phyloP scores from a whole-genome alignment of 2,797 vertebrate species.

The Eospalax fontanierii region DNA sequence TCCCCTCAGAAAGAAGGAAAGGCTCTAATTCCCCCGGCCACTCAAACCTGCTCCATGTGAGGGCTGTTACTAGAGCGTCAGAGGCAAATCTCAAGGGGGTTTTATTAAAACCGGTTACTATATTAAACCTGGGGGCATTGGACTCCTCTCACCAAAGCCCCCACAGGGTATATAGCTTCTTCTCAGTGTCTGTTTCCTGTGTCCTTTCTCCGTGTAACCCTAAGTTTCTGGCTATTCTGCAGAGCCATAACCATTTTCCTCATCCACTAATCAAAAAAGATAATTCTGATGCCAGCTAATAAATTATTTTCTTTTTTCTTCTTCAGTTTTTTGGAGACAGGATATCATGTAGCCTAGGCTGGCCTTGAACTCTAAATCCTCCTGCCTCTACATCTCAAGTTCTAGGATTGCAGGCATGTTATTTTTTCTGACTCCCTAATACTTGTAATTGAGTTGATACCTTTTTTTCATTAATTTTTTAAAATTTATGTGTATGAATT shows the following conservation, averaged over 20 bases:
- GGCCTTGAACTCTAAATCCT: not conserved
- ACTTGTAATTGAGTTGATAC: fast-evolving
- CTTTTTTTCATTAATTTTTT: too few relatives aligned
- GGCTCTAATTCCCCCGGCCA: not conserved
- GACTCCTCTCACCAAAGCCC: not conserved
- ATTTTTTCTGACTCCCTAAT: not conserved
- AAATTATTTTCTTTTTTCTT: not conserved
- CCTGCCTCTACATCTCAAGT: not conserved
- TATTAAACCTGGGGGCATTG: not conserved
- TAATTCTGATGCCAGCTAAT: not conserved
- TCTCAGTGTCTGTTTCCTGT: not conserved
- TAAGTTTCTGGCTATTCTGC: not conserved
- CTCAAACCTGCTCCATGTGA: not conserved
- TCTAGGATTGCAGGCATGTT: not conserved
- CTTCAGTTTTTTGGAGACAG: not conserved
- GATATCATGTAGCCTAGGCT: not conserved
- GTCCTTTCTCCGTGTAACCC: not conserved
- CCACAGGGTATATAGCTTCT: not conserved
- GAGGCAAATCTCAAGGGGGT: not conserved
- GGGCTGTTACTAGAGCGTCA: not conserved
- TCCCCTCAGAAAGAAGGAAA: not conserved
- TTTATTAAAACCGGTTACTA: not conserved
- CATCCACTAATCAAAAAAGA: not conserved
- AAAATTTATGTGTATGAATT: too few relatives aligned
- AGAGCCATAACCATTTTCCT: not conserved